Percentiles rank a stretch among this genome's conserved stretches.
phyloP scores from a whole-genome alignment of 2,888 invertebrate species.

The Stegana nigrithorax region DNA sequence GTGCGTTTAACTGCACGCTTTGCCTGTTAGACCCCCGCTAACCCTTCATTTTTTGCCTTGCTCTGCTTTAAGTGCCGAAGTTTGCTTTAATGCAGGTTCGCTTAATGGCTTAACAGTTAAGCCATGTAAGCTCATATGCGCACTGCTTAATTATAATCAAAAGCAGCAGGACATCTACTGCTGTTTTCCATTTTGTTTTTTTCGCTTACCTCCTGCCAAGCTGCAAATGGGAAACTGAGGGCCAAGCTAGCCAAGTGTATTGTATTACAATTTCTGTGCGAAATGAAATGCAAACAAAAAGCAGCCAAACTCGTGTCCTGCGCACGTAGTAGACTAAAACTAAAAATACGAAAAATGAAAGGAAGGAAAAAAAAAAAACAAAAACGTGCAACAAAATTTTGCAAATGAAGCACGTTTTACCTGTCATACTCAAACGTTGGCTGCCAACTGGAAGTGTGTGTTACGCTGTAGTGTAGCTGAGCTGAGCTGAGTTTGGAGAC shows the following conservation, averaged over 20 bases:
- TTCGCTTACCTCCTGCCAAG: no score
- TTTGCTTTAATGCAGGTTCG: no score
- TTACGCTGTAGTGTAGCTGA: constrained; percentile 24
- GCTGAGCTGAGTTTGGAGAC: no score
- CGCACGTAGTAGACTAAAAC: background rate
- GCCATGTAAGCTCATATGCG: background rate
- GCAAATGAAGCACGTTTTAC: constrained; percentile 49
- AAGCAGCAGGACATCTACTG: background rate
- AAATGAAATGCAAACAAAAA: constrained; percentile 36
- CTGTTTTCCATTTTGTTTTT: background rate
- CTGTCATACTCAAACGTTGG: no score
- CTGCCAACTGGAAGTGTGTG: no score
- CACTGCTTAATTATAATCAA: background rate
- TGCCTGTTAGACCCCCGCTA: background rate
- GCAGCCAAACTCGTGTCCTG: constrained; percentile 1
- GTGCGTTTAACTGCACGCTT: no score
- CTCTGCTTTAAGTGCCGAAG: no score
- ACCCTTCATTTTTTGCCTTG: no score
- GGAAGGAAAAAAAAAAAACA: constrained; percentile 28
- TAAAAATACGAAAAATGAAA: constrained; percentile 2
- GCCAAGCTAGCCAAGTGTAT: no score
- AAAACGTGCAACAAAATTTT: constrained; percentile 34
- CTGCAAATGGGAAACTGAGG: no score
- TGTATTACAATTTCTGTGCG: background rate
- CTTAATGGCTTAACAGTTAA: background rate